Base-by-base conservation (phyloP, 2,888 invertebrate genomes). In the Petrolisthes cinctipes region DNA sequence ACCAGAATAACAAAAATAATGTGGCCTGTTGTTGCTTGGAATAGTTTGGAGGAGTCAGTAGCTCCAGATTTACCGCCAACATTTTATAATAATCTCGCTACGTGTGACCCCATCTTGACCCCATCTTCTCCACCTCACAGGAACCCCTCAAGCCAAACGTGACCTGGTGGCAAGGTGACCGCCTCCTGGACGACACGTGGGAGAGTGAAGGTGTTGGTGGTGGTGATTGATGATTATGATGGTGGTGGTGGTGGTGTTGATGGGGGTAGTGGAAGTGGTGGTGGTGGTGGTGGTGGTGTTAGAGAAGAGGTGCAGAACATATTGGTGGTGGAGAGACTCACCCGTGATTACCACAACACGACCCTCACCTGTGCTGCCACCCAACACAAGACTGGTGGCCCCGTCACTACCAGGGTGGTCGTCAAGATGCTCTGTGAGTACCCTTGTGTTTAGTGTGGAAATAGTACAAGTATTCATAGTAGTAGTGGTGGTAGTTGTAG, bases 301-400 rank as follows among this genome's bases (percentile, higher is more conserved):
- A n/a, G n/a, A n/a, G 54, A 53, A 37, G 6, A 37, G 37, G 83
- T 88, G 14, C 53, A 81, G n/a, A 88, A 88, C 81, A 56, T 20
- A 3, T 56, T 88, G 37, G 68, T 68, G 66, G 76, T 88, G 54
- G 82, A 80, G 75, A 80, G 81, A 20, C 66, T 88, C 66, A 81
- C 87, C 14, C 37, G 87, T 6, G 81, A 75, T 9, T 88, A 79
- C 71, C 87, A 88, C 81, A 88, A 88, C 66, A 54, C 80, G 6
- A 83, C 80, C 23, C 84, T 88, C 53, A 84, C 87, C 83, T 88
- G 87, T 53, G 51, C n/a, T 11, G 87, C 87, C 17, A 17, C 71
- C 73, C 83, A 88, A 61, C 83, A 80, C 5, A 73, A 51, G n/a
- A 81, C 84, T 37, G 81, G 79, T 4, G 66, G 75, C 0, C 87